These are phyloP conservation scores for Monodelphis domestica DNA, from an alignment of 2,797 vertebrate genomes.

Conservation along the genomic window DNA sequence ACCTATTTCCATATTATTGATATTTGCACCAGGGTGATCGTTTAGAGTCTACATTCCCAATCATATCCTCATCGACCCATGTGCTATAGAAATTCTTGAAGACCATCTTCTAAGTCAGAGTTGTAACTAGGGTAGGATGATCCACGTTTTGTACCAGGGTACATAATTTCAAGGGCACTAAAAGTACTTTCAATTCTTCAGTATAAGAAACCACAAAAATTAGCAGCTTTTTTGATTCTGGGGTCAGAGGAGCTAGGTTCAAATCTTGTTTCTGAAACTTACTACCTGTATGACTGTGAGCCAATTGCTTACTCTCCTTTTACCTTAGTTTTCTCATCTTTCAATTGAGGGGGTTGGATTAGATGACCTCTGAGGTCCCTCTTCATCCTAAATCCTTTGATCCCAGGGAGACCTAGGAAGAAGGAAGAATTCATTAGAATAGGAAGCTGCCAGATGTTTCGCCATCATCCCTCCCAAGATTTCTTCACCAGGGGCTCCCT, in stretches of 20 bases:
- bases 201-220: background rate
- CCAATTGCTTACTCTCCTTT: background rate
- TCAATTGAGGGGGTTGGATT: background rate
- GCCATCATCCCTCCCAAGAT: too few relatives aligned
- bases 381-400: too few relatives aligned
- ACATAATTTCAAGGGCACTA: background rate
- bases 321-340: background rate
- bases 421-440: too few relatives aligned
- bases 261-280: background rate
- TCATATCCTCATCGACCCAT: too few relatives aligned
- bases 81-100: too few relatives aligned
- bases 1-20: too few relatives aligned
- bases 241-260: background rate
- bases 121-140: background rate
- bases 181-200: background rate
- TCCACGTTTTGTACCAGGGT: background rate
- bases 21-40: too few relatives aligned
- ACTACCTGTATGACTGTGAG: background rate
- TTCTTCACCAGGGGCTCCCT: too few relatives aligned
- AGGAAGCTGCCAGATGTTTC: too few relatives aligned
- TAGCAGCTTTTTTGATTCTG: background rate
- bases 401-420: too few relatives aligned
- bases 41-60: too few relatives aligned
- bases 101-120: background rate
- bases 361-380: background rate